Evolutionary conservation across 1,140 invertebrate genomes (phyloP).

Genomic region (Trichomalopsis sarcophagae): DNA sequence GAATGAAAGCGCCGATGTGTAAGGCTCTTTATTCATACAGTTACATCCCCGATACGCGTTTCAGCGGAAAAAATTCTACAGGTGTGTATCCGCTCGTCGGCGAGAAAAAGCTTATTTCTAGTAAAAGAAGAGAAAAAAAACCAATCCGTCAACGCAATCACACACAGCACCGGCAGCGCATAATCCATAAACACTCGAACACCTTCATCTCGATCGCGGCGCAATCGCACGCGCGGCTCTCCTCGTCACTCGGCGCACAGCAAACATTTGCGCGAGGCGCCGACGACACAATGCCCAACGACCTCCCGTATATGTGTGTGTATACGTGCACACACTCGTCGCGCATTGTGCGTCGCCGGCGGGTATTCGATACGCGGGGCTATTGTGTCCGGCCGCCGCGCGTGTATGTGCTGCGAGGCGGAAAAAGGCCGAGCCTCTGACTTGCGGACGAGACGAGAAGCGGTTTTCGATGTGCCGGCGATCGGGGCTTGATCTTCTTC

Average conservation of each 20-base stretch:
- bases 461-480: background rate
- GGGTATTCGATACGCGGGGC: constrained; percentile 17
- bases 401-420: background rate
- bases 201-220: background rate
- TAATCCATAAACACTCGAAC: background rate
- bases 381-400: background rate
- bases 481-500: background rate
- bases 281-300: background rate
- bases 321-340: background rate
- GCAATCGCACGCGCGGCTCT: background rate
- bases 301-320: background rate
- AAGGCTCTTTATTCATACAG: background rate
- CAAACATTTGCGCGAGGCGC: constrained; percentile 11
- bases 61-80: too few species aligned
- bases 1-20: too few species aligned
- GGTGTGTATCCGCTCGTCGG: too few species aligned
- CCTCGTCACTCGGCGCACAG: background rate
- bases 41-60: background rate
- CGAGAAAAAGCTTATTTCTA: too few species aligned
- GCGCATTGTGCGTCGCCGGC: background rate
- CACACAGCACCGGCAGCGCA: too few species aligned
- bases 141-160: background rate
- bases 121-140: background rate
- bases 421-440: constrained; percentile 11
- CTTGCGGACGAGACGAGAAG: background rate